phyloP scores from a whole-genome alignment of 2,888 invertebrate genomes.

The Cheiracanthium punctorium region DNA sequence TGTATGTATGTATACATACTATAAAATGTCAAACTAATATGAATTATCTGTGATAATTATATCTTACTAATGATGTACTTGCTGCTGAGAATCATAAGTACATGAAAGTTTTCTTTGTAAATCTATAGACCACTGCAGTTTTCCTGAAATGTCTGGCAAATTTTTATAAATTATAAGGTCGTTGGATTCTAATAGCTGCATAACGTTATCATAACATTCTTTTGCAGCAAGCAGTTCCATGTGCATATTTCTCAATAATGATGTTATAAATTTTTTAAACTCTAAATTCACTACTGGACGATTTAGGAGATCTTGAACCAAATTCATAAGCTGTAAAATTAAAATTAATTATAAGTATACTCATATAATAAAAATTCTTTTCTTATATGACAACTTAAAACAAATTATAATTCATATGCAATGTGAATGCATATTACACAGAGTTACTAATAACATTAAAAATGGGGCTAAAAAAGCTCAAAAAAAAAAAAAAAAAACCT shows the following conservation, averaged over 20 bases:
- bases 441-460: no score
- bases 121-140: slow-evolving; percentile 46
- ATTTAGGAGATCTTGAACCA: slow-evolving; percentile 19
- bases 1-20: no score
- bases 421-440: no score
- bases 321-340: slow-evolving; percentile 29
- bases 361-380: no score
- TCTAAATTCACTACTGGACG: slow-evolving; percentile 28
- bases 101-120: slow-evolving; percentile 15
- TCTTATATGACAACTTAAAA: no score
- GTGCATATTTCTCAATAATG: slow-evolving; percentile 3
- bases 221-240: slow-evolving; percentile 30
- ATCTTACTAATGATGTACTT: slow-evolving; percentile 41
- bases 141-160: slow-evolving; percentile 32
- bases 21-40: no score
- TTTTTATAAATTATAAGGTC: slow-evolving; percentile 42
- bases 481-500: no score
- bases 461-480: no score
- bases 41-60: no score
- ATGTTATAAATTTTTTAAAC: slow-evolving; percentile 32
- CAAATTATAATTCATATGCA: no score
- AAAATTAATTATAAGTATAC: no score
- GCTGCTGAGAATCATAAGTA: neutral
- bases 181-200: neutral
- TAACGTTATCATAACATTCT: slow-evolving; percentile 13